Base-by-base conservation (phyloP, 2,797 vertebrate genomes). In the Balearica regulorum region DNA sequence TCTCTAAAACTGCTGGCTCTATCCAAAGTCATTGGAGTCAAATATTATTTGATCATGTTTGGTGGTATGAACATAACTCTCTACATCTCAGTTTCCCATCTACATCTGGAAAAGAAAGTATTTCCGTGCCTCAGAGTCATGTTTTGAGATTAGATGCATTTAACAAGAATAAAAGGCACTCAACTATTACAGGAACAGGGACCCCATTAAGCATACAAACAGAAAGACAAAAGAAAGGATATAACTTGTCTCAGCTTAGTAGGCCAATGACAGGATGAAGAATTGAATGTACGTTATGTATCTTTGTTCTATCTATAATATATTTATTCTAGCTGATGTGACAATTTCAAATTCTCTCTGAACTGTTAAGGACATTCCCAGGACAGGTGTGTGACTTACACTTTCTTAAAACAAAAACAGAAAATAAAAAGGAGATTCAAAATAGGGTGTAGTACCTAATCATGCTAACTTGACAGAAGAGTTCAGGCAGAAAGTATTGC, bases 401-500 rank as follows among this genome's bases (percentile, higher is more conserved):
- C 18, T 69, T 68, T 41, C 54, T 64, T 53, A 54, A 54, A 91
- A 70, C 4, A 79, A 35, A 81, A 53, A 12, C 5, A 69, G 39
- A 72, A 71, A 62, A 60, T 35, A 64, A 87, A 11, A 75, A 25
- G 26, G 71, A 62, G 16, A 33, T 76, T 51, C 21, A 39, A 72
- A 91, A 16, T 9, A 13, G 28, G n/a, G 10, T 33, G 24, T 16
- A 57, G 60, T 33, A 48, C 16, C 65, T 93, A 79, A 78, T 65
- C 3, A 0, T 48, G 43, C 75, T 81, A 93, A 79, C 82, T 60
- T 85, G 69, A 66, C 76, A 86, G 87, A 96, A 79, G 3, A 7
- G 54, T 54, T 95, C 89, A 87, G 73, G 19, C 46, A 83, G 79
- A 93, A 89, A 92, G 53, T 65, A 87, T 66, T 83, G 93, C 78